These are phyloP conservation scores for Netelia melanura DNA, from an alignment of 2,888 invertebrate species.

Conservation along the genomic window DNA sequence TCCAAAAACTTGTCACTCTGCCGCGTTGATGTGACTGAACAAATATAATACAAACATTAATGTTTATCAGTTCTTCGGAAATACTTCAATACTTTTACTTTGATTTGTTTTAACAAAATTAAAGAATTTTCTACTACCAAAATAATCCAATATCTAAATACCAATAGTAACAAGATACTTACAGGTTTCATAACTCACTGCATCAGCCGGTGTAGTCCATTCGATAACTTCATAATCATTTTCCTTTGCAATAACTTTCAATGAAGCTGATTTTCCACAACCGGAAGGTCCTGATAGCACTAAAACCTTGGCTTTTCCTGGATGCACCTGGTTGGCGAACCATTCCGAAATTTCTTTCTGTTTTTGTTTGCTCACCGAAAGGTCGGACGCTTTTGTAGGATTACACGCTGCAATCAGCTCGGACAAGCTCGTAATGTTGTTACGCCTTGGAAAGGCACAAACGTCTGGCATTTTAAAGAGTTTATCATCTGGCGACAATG, in stretches of 20 bases:
- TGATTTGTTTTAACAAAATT: not conserved
- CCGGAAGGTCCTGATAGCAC: conserved; percentile 94
- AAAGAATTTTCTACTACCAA: not conserved
- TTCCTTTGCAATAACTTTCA: conserved; percentile 89
- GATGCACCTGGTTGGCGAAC: conserved; percentile 73
- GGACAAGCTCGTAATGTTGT: conserved; percentile 72
- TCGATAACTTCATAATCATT: conserved; percentile 88
- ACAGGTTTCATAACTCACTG: conserved; percentile 87
- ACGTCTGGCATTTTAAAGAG: conserved; percentile 3
- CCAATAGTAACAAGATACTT: conserved; percentile 36
- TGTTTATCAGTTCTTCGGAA: no score
- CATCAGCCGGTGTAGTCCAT: conserved; percentile 94
- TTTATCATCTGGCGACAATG: not conserved
- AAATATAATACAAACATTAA: not conserved
- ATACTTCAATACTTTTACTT: not conserved
- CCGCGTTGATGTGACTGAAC: conserved; percentile 79
- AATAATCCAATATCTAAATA: not conserved
- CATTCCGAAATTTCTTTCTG: conserved; percentile 81
- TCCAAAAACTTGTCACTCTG: conserved; percentile 91
- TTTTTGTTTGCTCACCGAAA: conserved; percentile 80
- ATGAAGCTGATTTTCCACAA: conserved; percentile 92
- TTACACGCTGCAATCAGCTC: conserved; percentile 77
- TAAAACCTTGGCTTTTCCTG: conserved; percentile 83
- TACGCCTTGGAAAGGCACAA: conserved; percentile 53
- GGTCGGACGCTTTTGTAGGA: conserved; percentile 77